Base-by-base conservation (phyloP, 35 echinoderm and acorn worm species). In the Holothuria glaberrima region DNA sequence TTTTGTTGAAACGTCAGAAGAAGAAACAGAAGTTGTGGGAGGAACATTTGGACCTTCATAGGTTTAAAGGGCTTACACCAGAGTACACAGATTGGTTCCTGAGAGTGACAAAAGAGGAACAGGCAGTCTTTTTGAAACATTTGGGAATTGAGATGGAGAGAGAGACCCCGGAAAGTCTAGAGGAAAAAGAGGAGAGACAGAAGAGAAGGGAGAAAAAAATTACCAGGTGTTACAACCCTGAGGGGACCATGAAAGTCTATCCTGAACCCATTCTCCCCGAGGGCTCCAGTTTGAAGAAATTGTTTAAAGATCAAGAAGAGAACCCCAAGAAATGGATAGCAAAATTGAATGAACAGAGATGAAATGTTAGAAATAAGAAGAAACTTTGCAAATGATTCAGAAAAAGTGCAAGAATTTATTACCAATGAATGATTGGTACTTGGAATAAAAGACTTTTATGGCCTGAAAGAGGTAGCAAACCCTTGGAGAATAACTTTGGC, bases 11-110 rank as follows among this genome's bases (percentile, higher is more conserved):
- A 46, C 45, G 85, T 13, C 58, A 38, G 27, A 87, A 70, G n/a
- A 69, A 48, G 63, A 87, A 87, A 29, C 85, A 70, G 46, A 87
- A 87, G 22, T 48, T 68, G 45, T 87, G 85, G 85, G 85, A 87
- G 35, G 33, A 56, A 27, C 67, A 87, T 28, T 38, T 87, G 28
- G 85, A 87, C 20, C n/a, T 30, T 10, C 16, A 68, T 27, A 87
- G 67, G 28, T 87, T 87, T 48, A 87, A 87, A 87, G 85, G 85
- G 12, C 34, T 87, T 18, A 87, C 62, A 4, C n/a, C 63, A 87
- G 85, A 87, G 26, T 65, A 68, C 21, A 68, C 35, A 36, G 85
- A 87, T 13, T 65, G 61, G 45, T 69, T 45, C 67, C 34, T 69
- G n/a, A 70, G 24, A 26, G 63, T 36, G 63, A 68, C 68, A 48